Conservation (phyloP, 2,888 invertebrate genomes). For the Tipula confusa region DNA sequence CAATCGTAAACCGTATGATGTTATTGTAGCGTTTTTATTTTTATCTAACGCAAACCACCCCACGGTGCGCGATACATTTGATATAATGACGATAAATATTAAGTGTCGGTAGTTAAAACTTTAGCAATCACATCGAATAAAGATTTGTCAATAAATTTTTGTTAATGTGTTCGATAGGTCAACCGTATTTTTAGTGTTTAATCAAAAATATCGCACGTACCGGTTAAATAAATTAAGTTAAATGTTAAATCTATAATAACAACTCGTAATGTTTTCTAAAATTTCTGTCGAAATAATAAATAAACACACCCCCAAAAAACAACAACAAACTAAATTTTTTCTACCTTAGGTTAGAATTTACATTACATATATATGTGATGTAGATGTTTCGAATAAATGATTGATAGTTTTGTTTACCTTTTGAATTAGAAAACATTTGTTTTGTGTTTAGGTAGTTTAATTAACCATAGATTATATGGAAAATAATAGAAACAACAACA, state of each 20-base stretch:
- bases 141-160: not conserved
- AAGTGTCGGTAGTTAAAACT: not conserved
- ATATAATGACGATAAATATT: not conserved
- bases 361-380: not conserved
- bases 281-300: not conserved
- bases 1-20: too few species aligned
- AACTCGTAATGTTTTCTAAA: not conserved
- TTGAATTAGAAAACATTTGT: not conserved
- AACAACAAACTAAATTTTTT: not conserved
- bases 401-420: constrained; percentile 12
- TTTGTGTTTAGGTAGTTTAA: not conserved
- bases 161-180: not conserved
- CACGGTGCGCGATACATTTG: not conserved
- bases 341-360: not conserved
- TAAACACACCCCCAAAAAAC: not conserved
- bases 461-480: not conserved
- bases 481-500: too few species aligned
- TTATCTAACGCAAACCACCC: not conserved
- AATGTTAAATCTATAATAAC: not conserved
- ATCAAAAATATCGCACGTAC: not conserved
- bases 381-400: not conserved
- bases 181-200: not conserved
- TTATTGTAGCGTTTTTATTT: too few species aligned
- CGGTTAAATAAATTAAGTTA: not conserved
- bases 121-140: not conserved